Conservation (phyloP, 1,140 invertebrate species). For the Lepeophtheirus salmonis region DNA sequence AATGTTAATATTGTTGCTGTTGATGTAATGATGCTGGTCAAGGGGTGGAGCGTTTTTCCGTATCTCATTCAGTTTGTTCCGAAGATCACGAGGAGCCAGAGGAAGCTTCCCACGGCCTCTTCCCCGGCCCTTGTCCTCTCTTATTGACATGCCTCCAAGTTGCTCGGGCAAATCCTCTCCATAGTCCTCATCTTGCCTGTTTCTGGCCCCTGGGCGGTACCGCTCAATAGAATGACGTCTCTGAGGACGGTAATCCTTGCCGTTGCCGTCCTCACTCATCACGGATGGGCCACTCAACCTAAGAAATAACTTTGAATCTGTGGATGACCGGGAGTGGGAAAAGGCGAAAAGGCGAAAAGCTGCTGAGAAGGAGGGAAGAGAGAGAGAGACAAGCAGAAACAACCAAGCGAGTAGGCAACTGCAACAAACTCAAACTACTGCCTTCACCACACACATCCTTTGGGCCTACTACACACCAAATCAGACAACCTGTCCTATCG, state of each 20-base stretch:
- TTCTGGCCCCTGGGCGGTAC: slow-evolving; percentile 1
- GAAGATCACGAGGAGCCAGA: not conserved
- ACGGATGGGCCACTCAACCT: too few relatives aligned
- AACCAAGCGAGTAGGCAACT: too few relatives aligned
- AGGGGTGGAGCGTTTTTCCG: not conserved
- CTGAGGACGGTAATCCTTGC: not conserved
- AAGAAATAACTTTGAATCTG: too few relatives aligned
- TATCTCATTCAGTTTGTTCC: not conserved
- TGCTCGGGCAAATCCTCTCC: not conserved
- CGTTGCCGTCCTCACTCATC: not conserved
- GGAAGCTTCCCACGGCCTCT: not conserved
- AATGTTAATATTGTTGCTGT: not conserved
- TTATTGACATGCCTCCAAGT: not conserved
- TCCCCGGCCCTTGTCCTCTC: not conserved
- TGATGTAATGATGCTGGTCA: not conserved
- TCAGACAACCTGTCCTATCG: too few relatives aligned
- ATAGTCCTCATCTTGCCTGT: not conserved
- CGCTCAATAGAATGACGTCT: not conserved
- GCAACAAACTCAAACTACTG: too few relatives aligned
- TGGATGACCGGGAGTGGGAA: too few relatives aligned
- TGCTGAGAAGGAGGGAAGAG: too few relatives aligned
- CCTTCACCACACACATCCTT: too few relatives aligned
- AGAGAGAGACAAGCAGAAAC: too few relatives aligned
- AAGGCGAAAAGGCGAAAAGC: too few relatives aligned
- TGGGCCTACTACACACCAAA: too few relatives aligned